A percentile compares a stretch with the other conserved stretches of the same genome.
These are phyloP conservation scores for Alca torda DNA, from an alignment of 2,797 vertebrate genomes.

Conservation along the genomic window DNA sequence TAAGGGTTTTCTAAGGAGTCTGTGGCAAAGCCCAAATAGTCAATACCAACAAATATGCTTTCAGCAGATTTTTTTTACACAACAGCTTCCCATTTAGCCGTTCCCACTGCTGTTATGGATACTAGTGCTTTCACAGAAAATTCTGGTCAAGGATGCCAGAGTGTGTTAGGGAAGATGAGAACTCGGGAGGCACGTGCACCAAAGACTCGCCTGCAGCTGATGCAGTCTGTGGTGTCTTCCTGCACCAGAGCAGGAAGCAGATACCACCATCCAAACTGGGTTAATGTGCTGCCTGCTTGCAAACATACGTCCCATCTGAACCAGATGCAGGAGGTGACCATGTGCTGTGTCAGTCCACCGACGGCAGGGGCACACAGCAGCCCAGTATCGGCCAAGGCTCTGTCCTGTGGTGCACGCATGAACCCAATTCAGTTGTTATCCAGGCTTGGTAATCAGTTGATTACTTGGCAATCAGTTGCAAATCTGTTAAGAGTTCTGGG, in stretches of 20 bases:
- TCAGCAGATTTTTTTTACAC: not conserved
- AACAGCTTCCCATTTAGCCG: not conserved
- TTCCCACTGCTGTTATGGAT: rapidly evolving
- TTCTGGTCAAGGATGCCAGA: not conserved
- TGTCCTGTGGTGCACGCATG: rapidly evolving
- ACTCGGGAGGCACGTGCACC: not conserved
- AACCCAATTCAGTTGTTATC: rapidly evolving
- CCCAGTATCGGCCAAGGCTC: not conserved
- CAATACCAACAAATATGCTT: not conserved
- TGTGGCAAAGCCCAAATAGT: not conserved
- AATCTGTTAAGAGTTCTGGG: not conserved
- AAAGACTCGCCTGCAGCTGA: not conserved
- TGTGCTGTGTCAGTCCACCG: not conserved
- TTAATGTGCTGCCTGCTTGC: not conserved
- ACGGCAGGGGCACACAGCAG: not conserved
- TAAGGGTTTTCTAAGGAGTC: not conserved
- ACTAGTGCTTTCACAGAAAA: not conserved
- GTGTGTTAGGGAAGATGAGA: not conserved
- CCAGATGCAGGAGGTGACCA: not conserved
- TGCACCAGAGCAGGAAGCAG: not conserved
- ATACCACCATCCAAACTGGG: not conserved
- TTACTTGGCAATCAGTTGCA: not conserved
- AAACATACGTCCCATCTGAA: not conserved
- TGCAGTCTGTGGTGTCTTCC: not conserved
- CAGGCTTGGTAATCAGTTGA: rapidly evolving